A percentile compares a stretch with the other conserved stretches of the same genome.
phyloP scores from a whole-genome alignment of 2,113 vertebrate genomes.

The Cardinalis cardinalis region DNA sequence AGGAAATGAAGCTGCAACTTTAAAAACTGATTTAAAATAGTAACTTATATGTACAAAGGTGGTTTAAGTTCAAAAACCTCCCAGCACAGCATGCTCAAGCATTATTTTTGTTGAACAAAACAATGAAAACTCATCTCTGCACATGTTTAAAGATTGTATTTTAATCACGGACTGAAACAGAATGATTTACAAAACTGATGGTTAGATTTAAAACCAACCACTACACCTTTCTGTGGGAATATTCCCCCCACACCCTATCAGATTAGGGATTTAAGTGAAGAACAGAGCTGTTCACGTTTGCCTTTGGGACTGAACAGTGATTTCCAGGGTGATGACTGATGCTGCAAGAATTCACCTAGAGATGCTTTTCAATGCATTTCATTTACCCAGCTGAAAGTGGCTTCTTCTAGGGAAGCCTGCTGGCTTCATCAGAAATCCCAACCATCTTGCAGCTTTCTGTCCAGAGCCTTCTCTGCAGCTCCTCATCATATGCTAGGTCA shows the following conservation, averaged over 20 bases:
- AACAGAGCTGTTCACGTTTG: conserved; percentile 52
- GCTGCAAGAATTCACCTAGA: conserved; percentile 41
- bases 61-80: background rate
- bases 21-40: background rate
- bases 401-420: conserved; percentile 5
- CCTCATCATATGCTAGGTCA: conserved; percentile 67
- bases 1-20: background rate
- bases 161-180: conserved; percentile 70
- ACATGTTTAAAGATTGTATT: conserved; percentile 64
- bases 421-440: conserved; percentile 60
- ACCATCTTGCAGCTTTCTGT: conserved; percentile 79
- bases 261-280: conserved; percentile 46
- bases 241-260: conserved; percentile 36
- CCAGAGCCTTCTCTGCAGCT: conserved; percentile 84
- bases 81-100: background rate
- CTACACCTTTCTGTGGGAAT: conserved; percentile 56
- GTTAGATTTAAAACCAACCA: conserved; percentile 69
- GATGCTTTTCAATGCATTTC: conserved; percentile 28
- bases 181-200: conserved; percentile 71
- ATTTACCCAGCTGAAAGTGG: conserved; percentile 19
- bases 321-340: conserved; percentile 56
- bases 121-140: conserved; percentile 48
- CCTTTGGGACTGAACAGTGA: conserved; percentile 52
- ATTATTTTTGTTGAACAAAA: background rate
- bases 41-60: background rate